A percentile compares a stretch with the other conserved stretches of the same genome.
These are phyloP conservation scores for Myopa tessellatipennis DNA, from an alignment of 2,888 invertebrate genomes.

Conservation along the genomic window DNA sequence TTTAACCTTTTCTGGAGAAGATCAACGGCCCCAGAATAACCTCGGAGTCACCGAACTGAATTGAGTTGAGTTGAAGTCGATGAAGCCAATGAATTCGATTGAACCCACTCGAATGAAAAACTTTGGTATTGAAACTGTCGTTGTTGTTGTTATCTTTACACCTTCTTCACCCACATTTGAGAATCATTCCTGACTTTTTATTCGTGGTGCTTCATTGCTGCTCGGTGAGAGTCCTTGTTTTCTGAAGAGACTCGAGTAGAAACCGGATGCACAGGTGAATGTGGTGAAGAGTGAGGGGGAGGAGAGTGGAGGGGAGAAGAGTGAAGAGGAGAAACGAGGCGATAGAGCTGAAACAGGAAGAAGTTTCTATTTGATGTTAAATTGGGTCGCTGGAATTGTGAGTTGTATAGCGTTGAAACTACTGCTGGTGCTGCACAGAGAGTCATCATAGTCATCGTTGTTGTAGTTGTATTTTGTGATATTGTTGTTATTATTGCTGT, in stretches of 20 bases:
- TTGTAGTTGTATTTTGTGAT: not conserved
- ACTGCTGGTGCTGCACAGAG: not conserved
- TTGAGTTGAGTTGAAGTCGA: slow-evolving; percentile 1
- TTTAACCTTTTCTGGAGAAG: no score
- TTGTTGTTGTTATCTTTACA: not conserved
- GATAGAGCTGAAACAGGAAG: not conserved
- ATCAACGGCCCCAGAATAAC: no score
- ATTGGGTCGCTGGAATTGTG: not conserved
- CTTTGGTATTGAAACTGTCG: not conserved
- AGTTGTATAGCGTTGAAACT: not conserved
- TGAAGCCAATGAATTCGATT: slow-evolving; percentile 18
- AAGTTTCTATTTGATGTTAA: not conserved
- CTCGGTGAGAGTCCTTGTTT: no score
- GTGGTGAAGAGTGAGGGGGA: no score
- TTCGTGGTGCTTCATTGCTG: no score
- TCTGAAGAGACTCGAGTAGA: no score
- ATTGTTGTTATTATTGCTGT: not conserved
- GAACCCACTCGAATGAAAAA: slow-evolving; percentile 19
- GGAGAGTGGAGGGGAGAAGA: not conserved
- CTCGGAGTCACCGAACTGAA: not conserved
- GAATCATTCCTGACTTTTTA: not conserved
- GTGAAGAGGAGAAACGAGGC: not conserved
- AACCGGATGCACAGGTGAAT: not conserved
- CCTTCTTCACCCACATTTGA: not conserved
- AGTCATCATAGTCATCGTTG: not conserved